Percentiles rank a stretch among this genome's conserved stretches.
Evolutionary conservation across 2,113 vertebrate species (phyloP).

Genomic region (Mastomys coucha): DNA sequence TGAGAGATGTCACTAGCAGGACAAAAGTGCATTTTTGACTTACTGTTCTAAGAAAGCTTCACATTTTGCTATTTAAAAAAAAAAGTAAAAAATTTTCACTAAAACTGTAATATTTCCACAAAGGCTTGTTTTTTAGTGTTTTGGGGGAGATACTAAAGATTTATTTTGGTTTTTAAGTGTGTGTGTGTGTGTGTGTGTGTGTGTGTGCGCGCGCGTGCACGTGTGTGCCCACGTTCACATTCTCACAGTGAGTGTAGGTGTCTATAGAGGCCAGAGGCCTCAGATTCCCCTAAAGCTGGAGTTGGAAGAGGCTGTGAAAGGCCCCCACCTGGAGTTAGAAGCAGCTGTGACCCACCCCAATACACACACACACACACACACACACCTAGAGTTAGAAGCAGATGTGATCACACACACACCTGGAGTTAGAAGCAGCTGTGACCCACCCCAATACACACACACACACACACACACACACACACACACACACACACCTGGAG

Average conservation of each 20-base stretch:
- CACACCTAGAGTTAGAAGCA: background rate
- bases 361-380: background rate
- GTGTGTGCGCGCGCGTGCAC: background rate
- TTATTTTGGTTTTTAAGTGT: background rate
- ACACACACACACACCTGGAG: too few relatives aligned
- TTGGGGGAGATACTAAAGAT: too few relatives aligned
- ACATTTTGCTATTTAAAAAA: conserved; percentile 31
- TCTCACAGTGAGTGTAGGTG: background rate
- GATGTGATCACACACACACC: background rate
- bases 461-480: too few relatives aligned
- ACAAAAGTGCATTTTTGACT: conserved; percentile 42
- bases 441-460: background rate
- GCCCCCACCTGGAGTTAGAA: background rate
- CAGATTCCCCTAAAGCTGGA: background rate
- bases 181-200: background rate
- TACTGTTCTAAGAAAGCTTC: conserved; percentile 36
- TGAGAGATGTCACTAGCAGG: conserved; percentile 28
- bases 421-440: background rate
- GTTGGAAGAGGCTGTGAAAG: background rate
- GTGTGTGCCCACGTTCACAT: background rate
- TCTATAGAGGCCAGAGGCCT: background rate
- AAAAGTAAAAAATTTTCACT: background rate
- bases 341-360: background rate
- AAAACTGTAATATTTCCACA: background rate
- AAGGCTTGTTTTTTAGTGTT: background rate